phyloP scores from a whole-genome alignment of 2,797 vertebrate genomes.

The Notamacropus eugenii region DNA sequence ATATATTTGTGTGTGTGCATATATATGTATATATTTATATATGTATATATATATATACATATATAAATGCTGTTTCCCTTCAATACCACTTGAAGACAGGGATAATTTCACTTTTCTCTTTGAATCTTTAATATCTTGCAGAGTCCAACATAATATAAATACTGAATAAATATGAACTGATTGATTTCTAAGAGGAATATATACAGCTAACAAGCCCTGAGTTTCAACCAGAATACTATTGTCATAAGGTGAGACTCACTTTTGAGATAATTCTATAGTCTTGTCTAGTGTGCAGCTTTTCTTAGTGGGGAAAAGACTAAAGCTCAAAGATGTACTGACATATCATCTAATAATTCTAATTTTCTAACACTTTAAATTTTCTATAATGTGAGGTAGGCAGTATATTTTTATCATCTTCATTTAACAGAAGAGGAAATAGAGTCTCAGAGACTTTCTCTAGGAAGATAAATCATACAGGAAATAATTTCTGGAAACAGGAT shows the following conservation, averaged over 20 bases:
- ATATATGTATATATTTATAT: no score
- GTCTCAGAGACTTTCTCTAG: background rate
- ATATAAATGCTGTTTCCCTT: background rate
- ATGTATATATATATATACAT: no score
- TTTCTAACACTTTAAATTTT: background rate
- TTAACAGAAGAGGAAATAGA: background rate
- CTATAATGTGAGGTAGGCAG: background rate
- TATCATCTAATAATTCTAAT: background rate
- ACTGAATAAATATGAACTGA: background rate
- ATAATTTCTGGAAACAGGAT: background rate
- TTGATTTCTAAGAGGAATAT: no score
- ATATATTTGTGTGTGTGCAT: no score
- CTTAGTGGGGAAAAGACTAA: background rate
- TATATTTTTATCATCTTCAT: background rate
- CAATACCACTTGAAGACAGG: background rate
- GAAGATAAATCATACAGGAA: background rate
- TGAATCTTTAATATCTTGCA: background rate
- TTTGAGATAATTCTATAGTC: background rate
- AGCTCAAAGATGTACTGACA: background rate
- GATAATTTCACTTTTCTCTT: background rate
- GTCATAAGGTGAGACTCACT: background rate
- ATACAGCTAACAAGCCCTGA: background rate
- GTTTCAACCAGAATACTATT: background rate
- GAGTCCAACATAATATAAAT: background rate
- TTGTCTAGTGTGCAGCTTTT: background rate